Percentiles rank a stretch among this genome's conserved stretches.
These are phyloP conservation scores for Cheilosia scutellata DNA, from an alignment of 2,888 invertebrate species.

Conservation along the genomic window DNA sequence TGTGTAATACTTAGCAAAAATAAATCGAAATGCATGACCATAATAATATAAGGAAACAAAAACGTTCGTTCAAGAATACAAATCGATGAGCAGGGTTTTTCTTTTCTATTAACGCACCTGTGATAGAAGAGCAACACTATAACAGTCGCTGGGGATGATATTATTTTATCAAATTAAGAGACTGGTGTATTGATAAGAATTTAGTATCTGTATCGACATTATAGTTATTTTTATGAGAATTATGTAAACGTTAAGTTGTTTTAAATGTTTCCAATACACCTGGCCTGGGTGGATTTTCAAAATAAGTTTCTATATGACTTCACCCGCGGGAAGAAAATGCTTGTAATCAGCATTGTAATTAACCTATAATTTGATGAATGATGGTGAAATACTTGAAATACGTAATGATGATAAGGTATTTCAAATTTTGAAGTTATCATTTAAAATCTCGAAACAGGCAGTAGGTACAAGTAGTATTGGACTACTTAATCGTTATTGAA, in stretches of 20 bases:
- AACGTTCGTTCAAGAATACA: conserved; percentile 6
- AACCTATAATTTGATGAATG: too few relatives aligned
- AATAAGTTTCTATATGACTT: not conserved
- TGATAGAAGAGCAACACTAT: conserved; percentile 30
- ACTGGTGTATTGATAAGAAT: conserved; percentile 28
- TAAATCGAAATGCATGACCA: conserved; percentile 65
- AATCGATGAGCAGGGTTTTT: conserved; percentile 2
- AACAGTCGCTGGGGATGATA: conserved; percentile 3
- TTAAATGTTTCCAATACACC: not conserved
- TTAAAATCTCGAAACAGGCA: too few relatives aligned
- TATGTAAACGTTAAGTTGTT: conserved; percentile 16
- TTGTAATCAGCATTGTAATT: not conserved
- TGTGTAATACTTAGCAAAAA: conserved; percentile 59
- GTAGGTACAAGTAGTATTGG: too few relatives aligned
- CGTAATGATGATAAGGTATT: too few relatives aligned
- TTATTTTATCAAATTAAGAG: conserved; percentile 23
- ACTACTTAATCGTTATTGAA: too few relatives aligned
- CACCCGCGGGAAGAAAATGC: too few relatives aligned
- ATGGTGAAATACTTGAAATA: too few relatives aligned
- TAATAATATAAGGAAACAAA: conserved; percentile 15
- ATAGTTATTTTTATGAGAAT: conserved; percentile 34
- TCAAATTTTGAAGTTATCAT: too few relatives aligned
- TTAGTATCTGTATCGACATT: not conserved
- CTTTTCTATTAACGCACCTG: not conserved
- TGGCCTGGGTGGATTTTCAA: not conserved